Evolutionary conservation across 2,113 vertebrate species (phyloP).

Genomic region (sheep (Ovis aries)): ARS-UI_Ramb_v3.0 NC_056070.1:4697501-4698000

Average conservation of each 20-base stretch:
- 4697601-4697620: not conserved
- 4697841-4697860: not conserved
- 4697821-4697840: slow-evolving; percentile 4
- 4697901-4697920: not conserved
- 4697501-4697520: not conserved
- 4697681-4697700: not conserved
- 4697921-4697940: not conserved
- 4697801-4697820: not conserved
- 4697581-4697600: slow-evolving; percentile 23
- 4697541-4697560: not conserved
- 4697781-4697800: slow-evolving; percentile 33
- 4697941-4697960: not conserved
- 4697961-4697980: not conserved
- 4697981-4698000: not conserved
- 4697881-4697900: not conserved
- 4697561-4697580: slow-evolving; percentile 10
- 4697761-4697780: not conserved
- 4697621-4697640: not conserved
- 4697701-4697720: not conserved
- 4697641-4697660: not conserved
- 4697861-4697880: not conserved
- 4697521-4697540: not conserved
- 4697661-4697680: not conserved
- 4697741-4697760: not conserved
- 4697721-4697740: slow-evolving; percentile 26